Evolutionary conservation across 2,888 invertebrate species (phyloP), one percentile per base, ranked within the genome.

Genomic region (Pyrocoelia pectoralis): DNA sequence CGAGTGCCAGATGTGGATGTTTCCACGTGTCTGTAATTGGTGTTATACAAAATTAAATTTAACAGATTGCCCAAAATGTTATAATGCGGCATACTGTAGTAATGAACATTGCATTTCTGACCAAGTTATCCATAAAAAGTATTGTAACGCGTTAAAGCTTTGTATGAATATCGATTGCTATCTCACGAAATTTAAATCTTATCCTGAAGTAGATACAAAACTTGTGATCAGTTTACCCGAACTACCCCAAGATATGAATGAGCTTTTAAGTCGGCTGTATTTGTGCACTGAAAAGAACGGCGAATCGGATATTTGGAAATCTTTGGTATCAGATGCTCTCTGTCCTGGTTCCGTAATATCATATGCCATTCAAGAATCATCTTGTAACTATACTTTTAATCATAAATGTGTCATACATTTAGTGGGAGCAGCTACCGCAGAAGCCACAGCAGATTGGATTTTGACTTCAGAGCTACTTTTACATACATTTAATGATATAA

Each of bases 1-100:
- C 53, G 77, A 78, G 69, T 54, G 69, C 19, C 74, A 76, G 62
- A 74, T 78, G 71, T 73, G 74, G 67, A 72, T 77, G 73, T 76
- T 74, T 63, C 74, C 76, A 3, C 70, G 74, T 55, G 65, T 68
- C 18, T 79, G 79, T 66, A 70, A 66, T 48, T 48, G 74, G 2
- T 79, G 78, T 63, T 73, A 65, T 43, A 62, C 64, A 14, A 56
- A 43, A 19, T 61, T 70, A 46, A 55, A 68, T 56, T 33, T 67
- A 10, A 46, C 65, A 43, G 65, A 67, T 56, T 76, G 76, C 56
- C 13, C 10, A 10, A 56, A 68, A 5, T 76, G 76, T 64, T 55
- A 60, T 17, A 74, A 70, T 57, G 73, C 70, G 15, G 71, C 65
- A 41, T 76, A 74, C 56, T 76, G 76, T 60, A 68, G 68, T 8